Conservation (phyloP, 2,113 vertebrate genomes). For the Numida meleagris region DNA sequence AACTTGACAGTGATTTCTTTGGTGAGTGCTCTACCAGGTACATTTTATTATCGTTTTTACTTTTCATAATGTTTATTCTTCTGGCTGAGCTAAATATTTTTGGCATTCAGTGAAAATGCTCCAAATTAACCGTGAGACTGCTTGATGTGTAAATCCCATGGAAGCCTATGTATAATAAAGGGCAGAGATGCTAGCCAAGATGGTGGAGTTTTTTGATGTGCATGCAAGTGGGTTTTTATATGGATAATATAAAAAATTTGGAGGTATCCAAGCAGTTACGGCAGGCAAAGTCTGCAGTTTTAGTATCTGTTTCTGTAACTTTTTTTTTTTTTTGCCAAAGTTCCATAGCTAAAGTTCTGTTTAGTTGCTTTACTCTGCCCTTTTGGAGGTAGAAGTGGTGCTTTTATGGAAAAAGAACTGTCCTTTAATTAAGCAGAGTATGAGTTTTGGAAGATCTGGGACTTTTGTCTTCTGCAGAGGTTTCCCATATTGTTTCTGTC, state of each 20-base stretch:
- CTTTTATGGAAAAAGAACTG: neutral
- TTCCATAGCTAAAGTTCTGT: neutral
- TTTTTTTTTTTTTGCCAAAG: neutral
- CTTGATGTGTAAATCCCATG: neutral
- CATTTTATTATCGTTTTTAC: neutral
- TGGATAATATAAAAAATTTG: neutral
- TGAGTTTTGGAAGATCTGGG: neutral
- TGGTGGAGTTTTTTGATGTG: neutral
- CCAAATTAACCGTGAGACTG: neutral
- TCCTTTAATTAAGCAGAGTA: neutral
- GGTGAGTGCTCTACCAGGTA: neutral
- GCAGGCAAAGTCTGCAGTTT: neutral
- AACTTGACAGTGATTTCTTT: neutral
- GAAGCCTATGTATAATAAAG: neutral
- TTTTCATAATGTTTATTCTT: neutral
- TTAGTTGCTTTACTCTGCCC: neutral
- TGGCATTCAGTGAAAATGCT: neutral
- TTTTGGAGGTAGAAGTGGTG: neutral
- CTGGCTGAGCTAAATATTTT: neutral
- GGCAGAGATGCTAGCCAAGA: neutral
- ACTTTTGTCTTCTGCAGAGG: neutral
- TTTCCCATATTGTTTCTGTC: neutral
- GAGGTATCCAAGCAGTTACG: neutral
- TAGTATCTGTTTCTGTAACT: neutral
- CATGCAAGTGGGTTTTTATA: neutral